A percentile compares a stretch with the other conserved stretches of the same genome.
Conservation (phyloP, 2,888 invertebrate species). For the Horisme vitalbata region DNA sequence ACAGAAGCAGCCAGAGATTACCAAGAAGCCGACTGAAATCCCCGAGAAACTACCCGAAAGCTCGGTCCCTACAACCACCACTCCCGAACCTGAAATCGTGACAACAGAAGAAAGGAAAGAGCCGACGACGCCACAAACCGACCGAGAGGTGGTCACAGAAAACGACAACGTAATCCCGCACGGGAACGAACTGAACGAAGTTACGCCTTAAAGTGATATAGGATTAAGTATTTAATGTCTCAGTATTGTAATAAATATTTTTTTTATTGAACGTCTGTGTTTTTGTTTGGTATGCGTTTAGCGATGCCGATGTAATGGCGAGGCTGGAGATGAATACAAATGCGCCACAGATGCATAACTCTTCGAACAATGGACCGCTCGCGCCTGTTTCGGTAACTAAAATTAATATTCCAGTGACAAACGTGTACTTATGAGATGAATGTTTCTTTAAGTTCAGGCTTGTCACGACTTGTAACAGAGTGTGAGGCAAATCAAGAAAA, state of each 20-base stretch:
- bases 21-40: slow-evolving; percentile 9
- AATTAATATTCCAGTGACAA: slow-evolving; percentile 1
- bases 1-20: not conserved
- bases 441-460: no score
- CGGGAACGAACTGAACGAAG: slow-evolving; percentile 62
- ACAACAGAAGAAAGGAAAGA: slow-evolving; percentile 56
- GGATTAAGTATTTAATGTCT: slow-evolving; percentile 65
- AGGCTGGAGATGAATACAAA: slow-evolving; percentile 50
- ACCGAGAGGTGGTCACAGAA: slow-evolving; percentile 57
- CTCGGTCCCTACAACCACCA: not conserved
- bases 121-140: slow-evolving; percentile 53
- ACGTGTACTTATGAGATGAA: no score
- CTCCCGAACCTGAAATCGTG: slow-evolving; percentile 27
- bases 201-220: slow-evolving; percentile 69
- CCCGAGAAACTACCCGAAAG: slow-evolving; percentile 10
- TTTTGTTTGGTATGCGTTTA: slow-evolving; percentile 52
- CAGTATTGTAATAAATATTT: slow-evolving; percentile 78
- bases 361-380: slow-evolving; percentile 49
- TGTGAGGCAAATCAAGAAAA: no score
- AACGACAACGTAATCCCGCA: slow-evolving; percentile 68
- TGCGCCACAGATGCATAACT: slow-evolving; percentile 38
- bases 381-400: slow-evolving; percentile 1
- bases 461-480: no score
- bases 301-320: slow-evolving; percentile 42
- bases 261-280: slow-evolving; percentile 55